Conservation (phyloP, 2,888 invertebrate species). For the Chloromyia formosa region DNA sequence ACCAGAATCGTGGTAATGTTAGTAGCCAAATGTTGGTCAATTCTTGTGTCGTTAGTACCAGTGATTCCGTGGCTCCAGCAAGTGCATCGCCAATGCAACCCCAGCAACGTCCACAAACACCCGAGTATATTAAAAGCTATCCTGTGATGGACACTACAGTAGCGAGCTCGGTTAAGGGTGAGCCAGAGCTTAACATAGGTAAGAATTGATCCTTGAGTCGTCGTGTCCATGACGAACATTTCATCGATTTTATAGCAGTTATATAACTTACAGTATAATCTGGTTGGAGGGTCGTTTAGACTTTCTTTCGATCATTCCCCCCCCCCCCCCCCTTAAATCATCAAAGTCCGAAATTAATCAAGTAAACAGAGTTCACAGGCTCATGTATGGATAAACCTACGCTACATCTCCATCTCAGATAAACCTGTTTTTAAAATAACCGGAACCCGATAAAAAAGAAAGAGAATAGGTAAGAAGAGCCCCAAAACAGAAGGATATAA, state of each 20-base stretch:
- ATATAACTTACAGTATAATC: too few species aligned
- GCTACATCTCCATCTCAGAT: too few species aligned
- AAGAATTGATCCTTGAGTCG: slow-evolving; percentile 1
- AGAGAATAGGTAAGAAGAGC: slow-evolving; percentile 11
- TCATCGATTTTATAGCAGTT: too few species aligned
- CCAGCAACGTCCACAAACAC: slow-evolving; percentile 59
- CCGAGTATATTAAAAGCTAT: slow-evolving; percentile 63
- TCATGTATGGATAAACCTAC: too few species aligned
- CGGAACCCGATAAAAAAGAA: slow-evolving; percentile 16
- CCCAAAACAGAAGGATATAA: slow-evolving; percentile 38
- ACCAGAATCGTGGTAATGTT: neutral
- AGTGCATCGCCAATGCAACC: slow-evolving; percentile 12
- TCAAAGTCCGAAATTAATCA: too few species aligned
- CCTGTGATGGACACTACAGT: slow-evolving; percentile 65
- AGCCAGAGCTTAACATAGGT: slow-evolving; percentile 64
- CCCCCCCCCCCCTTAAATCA: too few species aligned
- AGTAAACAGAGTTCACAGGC: too few species aligned
- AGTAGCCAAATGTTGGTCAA: slow-evolving; percentile 23
- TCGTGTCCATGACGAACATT: too few species aligned
- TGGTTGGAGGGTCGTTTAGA: too few species aligned
- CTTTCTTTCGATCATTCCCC: too few species aligned
- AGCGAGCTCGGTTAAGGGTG: slow-evolving; percentile 63
- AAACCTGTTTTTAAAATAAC: slow-evolving; percentile 6
- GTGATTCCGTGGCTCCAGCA: neutral
- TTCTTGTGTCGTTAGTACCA: slow-evolving; percentile 38